Evolutionary conservation across 2,113 vertebrate genomes (phyloP).

Genomic region (Oreocharis arfaki): DNA sequence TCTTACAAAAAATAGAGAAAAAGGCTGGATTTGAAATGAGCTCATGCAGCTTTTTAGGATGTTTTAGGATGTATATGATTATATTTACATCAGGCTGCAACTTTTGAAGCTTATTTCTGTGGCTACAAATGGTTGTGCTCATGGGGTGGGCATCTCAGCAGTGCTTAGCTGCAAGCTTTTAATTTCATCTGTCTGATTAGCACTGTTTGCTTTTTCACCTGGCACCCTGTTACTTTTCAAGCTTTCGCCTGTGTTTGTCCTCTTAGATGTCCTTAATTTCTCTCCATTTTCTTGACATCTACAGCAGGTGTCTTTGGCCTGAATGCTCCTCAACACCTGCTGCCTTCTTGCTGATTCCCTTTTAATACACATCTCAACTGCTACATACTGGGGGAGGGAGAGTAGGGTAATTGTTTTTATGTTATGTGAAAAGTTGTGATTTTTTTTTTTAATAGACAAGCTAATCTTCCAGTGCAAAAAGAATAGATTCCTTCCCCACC

Average conservation of each 20-base stretch:
- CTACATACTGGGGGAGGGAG: accelerated
- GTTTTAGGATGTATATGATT: not conserved
- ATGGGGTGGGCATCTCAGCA: not conserved
- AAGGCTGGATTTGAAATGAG: not conserved
- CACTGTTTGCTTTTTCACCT: not conserved
- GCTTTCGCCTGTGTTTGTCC: not conserved
- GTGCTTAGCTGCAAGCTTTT: not conserved
- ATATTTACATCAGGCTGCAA: not conserved
- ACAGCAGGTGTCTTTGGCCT: not conserved
- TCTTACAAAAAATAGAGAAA: not conserved
- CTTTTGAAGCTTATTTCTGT: not conserved
- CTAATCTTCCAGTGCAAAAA: not conserved
- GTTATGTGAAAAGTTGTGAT: not conserved
- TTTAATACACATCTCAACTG: not conserved
- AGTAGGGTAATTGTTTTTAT: not conserved
- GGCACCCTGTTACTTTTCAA: not conserved
- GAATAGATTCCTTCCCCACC: not conserved
- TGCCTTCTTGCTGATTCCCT: not conserved
- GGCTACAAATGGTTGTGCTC: not conserved
- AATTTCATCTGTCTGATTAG: not conserved
- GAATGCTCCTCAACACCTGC: not conserved
- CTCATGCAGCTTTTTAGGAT: not conserved
- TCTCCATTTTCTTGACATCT: constrained; percentile 21
- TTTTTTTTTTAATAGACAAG: not conserved
- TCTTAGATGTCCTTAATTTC: not conserved